phyloP scores from a whole-genome alignment of 2,888 invertebrate genomes.

The Trisateles emortualis region DNA sequence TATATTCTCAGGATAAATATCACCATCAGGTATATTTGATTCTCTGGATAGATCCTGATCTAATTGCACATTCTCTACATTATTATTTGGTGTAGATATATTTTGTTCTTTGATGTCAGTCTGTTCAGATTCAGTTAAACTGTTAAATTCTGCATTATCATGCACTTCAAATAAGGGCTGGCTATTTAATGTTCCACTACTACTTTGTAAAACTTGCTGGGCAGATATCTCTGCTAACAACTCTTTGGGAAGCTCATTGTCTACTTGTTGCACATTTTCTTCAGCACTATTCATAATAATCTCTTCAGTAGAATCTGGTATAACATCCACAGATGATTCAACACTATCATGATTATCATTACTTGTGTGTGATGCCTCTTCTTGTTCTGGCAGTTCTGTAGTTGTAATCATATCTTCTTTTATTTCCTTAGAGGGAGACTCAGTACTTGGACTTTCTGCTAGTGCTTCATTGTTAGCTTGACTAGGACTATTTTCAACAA shows the following conservation, averaged over 20 bases:
- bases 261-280: constrained; percentile 15
- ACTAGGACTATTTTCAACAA: constrained; percentile 27
- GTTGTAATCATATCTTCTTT: neutral
- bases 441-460: constrained; percentile 10
- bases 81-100: constrained; percentile 44
- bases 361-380: constrained; percentile 5
- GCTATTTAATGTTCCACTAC: constrained; percentile 42
- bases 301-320: constrained; percentile 1
- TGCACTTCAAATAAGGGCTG: constrained; percentile 49
- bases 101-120: constrained; percentile 57
- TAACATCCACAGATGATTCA: constrained; percentile 12
- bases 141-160: constrained; percentile 52
- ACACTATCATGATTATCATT: constrained; percentile 8
- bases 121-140: constrained; percentile 45
- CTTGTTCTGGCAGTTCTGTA: constrained; percentile 1
- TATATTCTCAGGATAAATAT: constrained; percentile 22
- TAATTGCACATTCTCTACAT: constrained; percentile 38
- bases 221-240: constrained; percentile 23
- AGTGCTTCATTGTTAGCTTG: constrained; percentile 15
- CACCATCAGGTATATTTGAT: constrained; percentile 42
- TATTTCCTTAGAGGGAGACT: constrained; percentile 10
- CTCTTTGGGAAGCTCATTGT: constrained; percentile 18
- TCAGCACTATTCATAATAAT: neutral
- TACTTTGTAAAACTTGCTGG: constrained; percentile 39
- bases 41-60: constrained; percentile 41